phyloP scores from a whole-genome alignment of 2,888 invertebrate species.

The Cacoxenus indagator region DNA sequence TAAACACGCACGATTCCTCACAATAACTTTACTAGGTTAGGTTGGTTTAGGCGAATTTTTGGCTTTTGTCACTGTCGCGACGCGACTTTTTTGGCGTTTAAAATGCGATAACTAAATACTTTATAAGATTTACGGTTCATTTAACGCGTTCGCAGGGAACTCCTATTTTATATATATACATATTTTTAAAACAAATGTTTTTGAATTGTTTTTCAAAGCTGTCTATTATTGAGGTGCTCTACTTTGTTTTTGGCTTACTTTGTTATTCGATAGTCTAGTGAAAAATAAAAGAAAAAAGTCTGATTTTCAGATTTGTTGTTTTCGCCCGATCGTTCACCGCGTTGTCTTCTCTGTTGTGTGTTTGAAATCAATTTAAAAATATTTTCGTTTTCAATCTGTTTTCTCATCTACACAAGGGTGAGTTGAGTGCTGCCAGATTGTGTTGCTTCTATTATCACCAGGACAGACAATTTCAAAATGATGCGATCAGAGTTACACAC shows the following conservation, averaged over 20 bases:
- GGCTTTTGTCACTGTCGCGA: no score
- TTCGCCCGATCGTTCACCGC: constrained; percentile 29
- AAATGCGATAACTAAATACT: no score
- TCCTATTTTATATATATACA: no score
- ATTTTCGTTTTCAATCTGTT: constrained; percentile 22
- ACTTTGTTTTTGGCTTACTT: constrained; percentile 32
- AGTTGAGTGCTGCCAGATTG: constrained; percentile 1
- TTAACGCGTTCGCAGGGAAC: no score
- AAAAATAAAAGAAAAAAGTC: neutral
- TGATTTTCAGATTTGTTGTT: neutral
- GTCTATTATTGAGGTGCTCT: constrained; percentile 35
- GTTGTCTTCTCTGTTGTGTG: constrained; percentile 45
- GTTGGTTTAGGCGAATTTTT: no score
- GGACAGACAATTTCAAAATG: no score
- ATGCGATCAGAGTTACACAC: no score
- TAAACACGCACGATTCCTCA: no score
- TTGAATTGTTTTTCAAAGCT: constrained; percentile 13
- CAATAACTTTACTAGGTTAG: no score
- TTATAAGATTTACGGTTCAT: no score
- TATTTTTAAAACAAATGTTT: constrained; percentile 18
- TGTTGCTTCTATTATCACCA: no score
- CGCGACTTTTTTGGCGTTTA: no score
- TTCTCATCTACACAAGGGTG: neutral
- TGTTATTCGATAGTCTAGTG: constrained; percentile 44
- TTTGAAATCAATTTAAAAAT: constrained; percentile 63